Evolutionary conservation across 2,797 vertebrate species (phyloP).

Genomic region (Emys orbicularis): DNA sequence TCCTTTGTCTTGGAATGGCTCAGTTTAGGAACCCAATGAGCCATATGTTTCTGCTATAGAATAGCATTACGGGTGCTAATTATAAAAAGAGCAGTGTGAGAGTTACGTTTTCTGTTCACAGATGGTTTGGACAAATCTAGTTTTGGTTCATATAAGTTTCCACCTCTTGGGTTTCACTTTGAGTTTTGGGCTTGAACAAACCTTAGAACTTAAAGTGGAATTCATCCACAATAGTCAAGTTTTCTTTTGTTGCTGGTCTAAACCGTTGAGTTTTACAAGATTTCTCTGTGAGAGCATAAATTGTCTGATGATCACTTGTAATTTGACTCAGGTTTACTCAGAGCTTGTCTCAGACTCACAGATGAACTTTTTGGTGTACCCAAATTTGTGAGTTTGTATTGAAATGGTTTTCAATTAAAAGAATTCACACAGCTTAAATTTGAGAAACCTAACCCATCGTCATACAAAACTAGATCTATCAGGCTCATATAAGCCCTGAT

Average conservation of each 20-base stretch:
- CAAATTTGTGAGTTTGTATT: background rate
- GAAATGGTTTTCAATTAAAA: background rate
- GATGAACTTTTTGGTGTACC: background rate
- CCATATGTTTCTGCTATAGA: background rate
- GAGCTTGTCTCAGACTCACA: background rate
- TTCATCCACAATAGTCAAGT: background rate
- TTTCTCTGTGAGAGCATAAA: background rate
- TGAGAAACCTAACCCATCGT: background rate
- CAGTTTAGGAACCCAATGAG: background rate
- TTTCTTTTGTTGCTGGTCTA: background rate
- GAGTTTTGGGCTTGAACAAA: background rate
- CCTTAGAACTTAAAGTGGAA: background rate
- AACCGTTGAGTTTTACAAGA: background rate
- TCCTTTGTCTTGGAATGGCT: background rate
- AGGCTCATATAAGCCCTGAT: background rate
- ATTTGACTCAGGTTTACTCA: background rate
- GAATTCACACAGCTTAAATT: accelerated
- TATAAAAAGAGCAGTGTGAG: background rate
- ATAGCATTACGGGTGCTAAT: background rate
- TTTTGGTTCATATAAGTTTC: background rate
- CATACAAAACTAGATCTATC: background rate
- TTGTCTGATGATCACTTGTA: background rate
- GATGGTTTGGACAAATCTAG: background rate
- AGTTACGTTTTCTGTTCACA: background rate
- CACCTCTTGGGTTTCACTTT: background rate